Base-by-base conservation (phyloP, 2,797 vertebrate genomes). In the Oreonectes daqikongensis region DNA sequence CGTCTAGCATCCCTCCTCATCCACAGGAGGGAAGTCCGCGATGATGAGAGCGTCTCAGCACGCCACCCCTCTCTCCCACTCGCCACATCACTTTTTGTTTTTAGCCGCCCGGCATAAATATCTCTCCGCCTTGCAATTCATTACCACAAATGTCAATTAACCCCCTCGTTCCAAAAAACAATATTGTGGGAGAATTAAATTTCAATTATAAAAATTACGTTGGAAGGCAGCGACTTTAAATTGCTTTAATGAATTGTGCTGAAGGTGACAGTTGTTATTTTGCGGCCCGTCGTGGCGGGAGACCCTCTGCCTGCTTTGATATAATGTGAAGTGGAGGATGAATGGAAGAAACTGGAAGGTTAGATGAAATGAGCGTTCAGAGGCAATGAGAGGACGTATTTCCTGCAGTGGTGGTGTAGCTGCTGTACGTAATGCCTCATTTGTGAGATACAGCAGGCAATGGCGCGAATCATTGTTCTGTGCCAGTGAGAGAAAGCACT, bases 121-220 rank as follows among this genome's bases (percentile, higher is more conserved):
- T 82, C 75, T 85, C 88, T 90, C 91, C 90, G 82, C 91, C 91
- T 92, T 90, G 90, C 91, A 94, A 94, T 95, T 93, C 93, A 95
- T 94, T 94, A 94, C 88, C 89, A 87, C 90, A 89, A 92, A 92
- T 85, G 92, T 95, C 94, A 94, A 91, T 96, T 95, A 94, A 91
- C 89, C 79, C 83, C 85, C 90, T 89, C 77, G 83, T 46, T 86
- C 89, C 84, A 91, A 53, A 52, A 75, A 32, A 69, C 26, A 93
- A 93, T 92, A 91, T 93, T 92, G 86, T 84, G 81, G 86, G 85
- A 89, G 91, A 93, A 94, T 94, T 94, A 93, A 92, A 93, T 94
- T 94, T 93, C 91, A 93, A 91, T 95, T 93, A 93, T 89, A 94
- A 90, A 92, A 92, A 93, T 94, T 91, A 90, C 87, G 79, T 92